A percentile compares a stretch with the other conserved stretches of the same genome.
Conservation (phyloP, 1,140 invertebrate species). For the Leptinotarsa defecta region DNA sequence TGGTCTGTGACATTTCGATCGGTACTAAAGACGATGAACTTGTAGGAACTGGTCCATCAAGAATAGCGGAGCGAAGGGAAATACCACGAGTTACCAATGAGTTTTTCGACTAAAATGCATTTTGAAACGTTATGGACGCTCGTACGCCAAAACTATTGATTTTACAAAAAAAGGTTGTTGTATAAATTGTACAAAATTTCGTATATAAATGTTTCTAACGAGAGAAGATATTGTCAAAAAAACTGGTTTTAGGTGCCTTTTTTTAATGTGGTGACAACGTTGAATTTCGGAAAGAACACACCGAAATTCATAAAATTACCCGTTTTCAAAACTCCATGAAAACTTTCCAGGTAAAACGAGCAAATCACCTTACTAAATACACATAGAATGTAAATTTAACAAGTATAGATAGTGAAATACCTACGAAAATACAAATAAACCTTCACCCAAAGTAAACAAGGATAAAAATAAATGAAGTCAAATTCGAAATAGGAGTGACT, state of each 20-base stretch:
- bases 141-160: background rate
- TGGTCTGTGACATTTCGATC: conserved; percentile 15
- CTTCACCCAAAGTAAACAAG: background rate
- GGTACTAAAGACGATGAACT: conserved; percentile 21
- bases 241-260: conserved; percentile 4
- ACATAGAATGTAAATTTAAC: too few species aligned
- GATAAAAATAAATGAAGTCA: too few species aligned
- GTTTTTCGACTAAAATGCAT: background rate
- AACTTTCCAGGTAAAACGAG: too few species aligned
- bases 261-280: background rate
- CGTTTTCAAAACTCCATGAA: background rate
- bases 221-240: conserved; percentile 14
- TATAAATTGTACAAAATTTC: conserved; percentile 7
- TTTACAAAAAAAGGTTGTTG: background rate
- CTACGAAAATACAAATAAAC: background rate
- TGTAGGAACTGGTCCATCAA: conserved; percentile 21
- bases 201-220: background rate
- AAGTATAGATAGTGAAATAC: background rate
- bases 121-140: background rate
- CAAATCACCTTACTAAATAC: too few species aligned
- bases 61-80: background rate
- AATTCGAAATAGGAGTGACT: too few species aligned
- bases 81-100: background rate
- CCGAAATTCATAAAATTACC: conserved; percentile 12
- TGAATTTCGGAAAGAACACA: background rate